Evolutionary conservation across 2,113 vertebrate genomes (phyloP), one percentile per base, ranked within the genome.

Genomic region (Apteryx mantelli): DNA sequence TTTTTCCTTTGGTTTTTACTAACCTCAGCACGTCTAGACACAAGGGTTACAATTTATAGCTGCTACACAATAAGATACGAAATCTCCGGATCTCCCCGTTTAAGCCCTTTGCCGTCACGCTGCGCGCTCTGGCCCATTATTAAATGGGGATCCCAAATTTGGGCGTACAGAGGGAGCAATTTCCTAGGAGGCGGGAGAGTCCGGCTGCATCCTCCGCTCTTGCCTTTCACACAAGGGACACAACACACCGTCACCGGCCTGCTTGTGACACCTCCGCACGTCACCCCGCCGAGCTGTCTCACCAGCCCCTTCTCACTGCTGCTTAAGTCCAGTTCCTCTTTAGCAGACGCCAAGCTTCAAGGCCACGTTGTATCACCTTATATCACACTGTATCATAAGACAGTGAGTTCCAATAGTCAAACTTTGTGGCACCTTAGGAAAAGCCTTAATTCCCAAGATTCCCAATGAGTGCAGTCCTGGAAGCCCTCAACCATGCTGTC

Each of bases 1-100:
- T 42, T 70, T 89, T 86, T 61, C 42, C 73, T 64, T 36, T 32
- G 38, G 14, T 15, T 74, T 89, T 89, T 75, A 89, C 83, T 86
- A 84, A 74, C 81, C 77, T 93, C 61, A 66, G 14, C 28, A 6
- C 11, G 36, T 32, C 75, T 56, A 71, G 88, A 44, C 66, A 46
- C 5, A 9, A 76, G 44, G 55, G 24, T n/a, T 71, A 40, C 0
- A 0, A 76, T 64, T 40, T 65, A 52, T 15, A 92, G 71, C 68
- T 81, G 32, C 2, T 25, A 15, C 56, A 14, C 5, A 34, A 80
- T 30, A 30, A 53, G 65, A 52, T 4, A 74, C 2, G 42, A 82
- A 86, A 88, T 60, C 1, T 0, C 42, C 76, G 18, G 68, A 26
- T 83, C 66, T 94, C 44, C 30, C 50, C 64, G 30, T 24, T 80